phyloP scores from a whole-genome alignment of 2,797 vertebrate genomes.

The Schizopygopsis malacanthus region DNA sequence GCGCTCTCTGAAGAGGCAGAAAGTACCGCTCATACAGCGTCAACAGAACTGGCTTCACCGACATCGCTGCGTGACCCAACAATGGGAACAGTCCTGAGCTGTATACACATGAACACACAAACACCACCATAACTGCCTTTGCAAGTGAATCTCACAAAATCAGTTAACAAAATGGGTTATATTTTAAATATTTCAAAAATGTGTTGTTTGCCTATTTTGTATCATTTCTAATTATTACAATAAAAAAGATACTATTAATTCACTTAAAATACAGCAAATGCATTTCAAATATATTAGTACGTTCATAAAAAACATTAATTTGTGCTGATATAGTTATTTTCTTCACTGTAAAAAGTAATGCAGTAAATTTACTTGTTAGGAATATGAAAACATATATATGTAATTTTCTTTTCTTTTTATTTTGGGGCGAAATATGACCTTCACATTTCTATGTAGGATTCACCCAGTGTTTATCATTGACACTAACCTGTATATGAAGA shows the following conservation, averaged over 20 bases:
- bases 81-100: conserved; percentile 96
- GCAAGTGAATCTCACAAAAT: not conserved
- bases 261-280: too few species aligned
- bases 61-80: conserved; percentile 92
- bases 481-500: conserved; percentile 94
- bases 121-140: not conserved
- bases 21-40: conserved; percentile 95
- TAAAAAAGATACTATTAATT: not conserved
- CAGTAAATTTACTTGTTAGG: not conserved
- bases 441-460: not conserved
- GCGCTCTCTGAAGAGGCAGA: conserved; percentile 91
- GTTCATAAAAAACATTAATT: not conserved
- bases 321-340: not conserved
- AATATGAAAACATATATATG: not conserved
- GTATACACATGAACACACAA: conserved; percentile 41
- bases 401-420: not conserved
- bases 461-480: not conserved
- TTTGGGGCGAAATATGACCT: not conserved
- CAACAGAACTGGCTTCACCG: conserved; percentile 91
- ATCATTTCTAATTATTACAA: not conserved
- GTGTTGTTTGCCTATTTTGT: not conserved
- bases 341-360: not conserved
- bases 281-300: not conserved
- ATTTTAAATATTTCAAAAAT: not conserved
- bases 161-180: not conserved